Evolutionary conservation across 2,797 vertebrate species (phyloP), one percentile per base, ranked within the genome.

Genomic region (Gallinago stenura): DNA sequence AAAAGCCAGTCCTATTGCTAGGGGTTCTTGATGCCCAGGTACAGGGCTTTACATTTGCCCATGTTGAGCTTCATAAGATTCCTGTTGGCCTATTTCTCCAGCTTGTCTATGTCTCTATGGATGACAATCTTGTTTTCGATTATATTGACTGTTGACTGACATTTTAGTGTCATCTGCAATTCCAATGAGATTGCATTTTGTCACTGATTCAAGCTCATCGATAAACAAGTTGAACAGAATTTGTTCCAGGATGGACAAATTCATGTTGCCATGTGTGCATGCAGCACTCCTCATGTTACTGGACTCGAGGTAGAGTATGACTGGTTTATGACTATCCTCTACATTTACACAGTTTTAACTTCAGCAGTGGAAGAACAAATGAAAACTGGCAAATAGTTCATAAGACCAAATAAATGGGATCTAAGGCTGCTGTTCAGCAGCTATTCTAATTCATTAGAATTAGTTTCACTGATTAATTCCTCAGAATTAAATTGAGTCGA

Each of bases 91-190:
- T 16, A 13, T 82, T 84, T 15, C 30, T 88, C 18, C 61, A 86
- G 18, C 10, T 22, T 45, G 25, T 33, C 48, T 78, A 8, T 20
- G 11, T 69, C 30, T 24, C 48, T 19, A 2, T 6, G 46, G 54
- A 72, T 56, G 14, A 43, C 37, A 89, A 26, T 3, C 11, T 13
- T 58, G 7, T 30, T 35, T 51, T 53, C 0, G 0, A 25, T 9
- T 61, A 7, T 39, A 48, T 2, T 41, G 57, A 43, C 15, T 48
- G 10, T 4, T 69, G 56, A 45, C 22, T 61, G 57, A 45, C 7
- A 28, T 48, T 70, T 39, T 68, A 25, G 10, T 48, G 35, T 26
- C 16, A 41, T 57, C 33, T 87, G 46, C 28, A 87, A 61, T 83
- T 43, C 31, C 22, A 50, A 0, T 39, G 24, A 75, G 16, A 26